Base-by-base conservation (phyloP, 1,140 invertebrate genomes). In the Eupristina koningsbergeri region DNA sequence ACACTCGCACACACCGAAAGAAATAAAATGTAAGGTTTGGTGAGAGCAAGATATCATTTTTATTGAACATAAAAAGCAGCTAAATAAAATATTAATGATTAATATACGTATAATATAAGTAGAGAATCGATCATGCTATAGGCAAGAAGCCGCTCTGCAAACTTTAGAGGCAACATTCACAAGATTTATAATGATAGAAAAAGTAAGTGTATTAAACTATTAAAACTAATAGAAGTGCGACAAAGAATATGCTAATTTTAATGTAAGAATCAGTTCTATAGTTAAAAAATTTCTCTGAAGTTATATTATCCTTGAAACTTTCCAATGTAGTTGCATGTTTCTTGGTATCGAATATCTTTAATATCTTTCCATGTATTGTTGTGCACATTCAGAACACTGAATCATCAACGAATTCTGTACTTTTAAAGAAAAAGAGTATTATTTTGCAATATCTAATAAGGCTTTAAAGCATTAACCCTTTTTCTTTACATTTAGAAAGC, bases 41-140 rank as follows among this genome's bases (percentile, higher is more conserved):
- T 80, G 26, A 53, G 11, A 67, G n/a, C 36, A 45, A 67, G 19
- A 39, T 19, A 64, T 61, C 34, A 9, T 79, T 79, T n/a, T 76
- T 22, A 58, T 58, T 76, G n/a, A 26, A 39, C 41, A 41, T 73
- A 61, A 61, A 81, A 53, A 81, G 53, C 34, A 78, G 50, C 29
- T 50, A 67, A 13, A 75, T 17, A 67, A 50, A 41, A 76, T 64
- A 64, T 71, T 26, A 50, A 71, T 73, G 53, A 0, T 13, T 61
- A 53, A 58, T 73, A 81, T 31, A 61, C 1, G 45, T 76, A 47
- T 39, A 50, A 74, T 34, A 19, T 63, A 83, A 45, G 47, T 61
- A 75, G 50, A 71, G 41, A 78, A 82, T 82, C 74, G 26, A 34
- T 63, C 81, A 82, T 82, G 81, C 81, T 82, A 36, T 26, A 82